phyloP scores from a whole-genome alignment of 2,797 vertebrate species.

The Platyrinchus mystaceus region DNA sequence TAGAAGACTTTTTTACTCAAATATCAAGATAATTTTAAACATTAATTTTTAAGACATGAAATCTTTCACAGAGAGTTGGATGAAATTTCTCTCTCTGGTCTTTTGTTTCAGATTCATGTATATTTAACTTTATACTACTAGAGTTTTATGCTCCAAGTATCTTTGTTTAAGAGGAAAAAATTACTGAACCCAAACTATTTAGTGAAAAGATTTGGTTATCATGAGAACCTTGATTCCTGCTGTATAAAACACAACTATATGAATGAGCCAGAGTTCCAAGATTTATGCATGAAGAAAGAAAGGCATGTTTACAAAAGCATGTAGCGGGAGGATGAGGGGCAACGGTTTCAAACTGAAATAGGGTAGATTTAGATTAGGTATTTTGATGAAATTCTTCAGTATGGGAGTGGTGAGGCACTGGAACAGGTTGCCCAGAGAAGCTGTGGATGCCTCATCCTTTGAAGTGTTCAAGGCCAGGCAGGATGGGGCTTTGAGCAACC shows the following conservation, averaged over 20 bases:
- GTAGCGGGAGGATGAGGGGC: background rate
- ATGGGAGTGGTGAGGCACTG: background rate
- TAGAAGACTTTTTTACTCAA: background rate
- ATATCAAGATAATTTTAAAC: background rate
- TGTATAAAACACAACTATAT: background rate
- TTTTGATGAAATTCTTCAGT: background rate
- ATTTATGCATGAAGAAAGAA: background rate
- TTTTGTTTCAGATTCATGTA: background rate
- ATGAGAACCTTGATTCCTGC: background rate
- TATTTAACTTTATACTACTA: background rate
- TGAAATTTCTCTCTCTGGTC: background rate
- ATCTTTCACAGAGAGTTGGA: background rate
- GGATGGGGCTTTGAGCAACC: background rate
- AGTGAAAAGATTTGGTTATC: background rate
- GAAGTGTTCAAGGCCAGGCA: background rate
- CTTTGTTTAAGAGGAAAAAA: background rate
- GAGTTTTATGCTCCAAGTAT: background rate
- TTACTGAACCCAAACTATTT: background rate
- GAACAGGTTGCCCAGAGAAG: background rate
- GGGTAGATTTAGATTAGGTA: background rate
- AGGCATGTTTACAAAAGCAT: background rate
- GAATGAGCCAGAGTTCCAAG: background rate
- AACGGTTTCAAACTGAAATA: background rate
- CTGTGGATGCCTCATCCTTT: fast-evolving
- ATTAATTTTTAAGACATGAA: background rate